Conservation (phyloP, 2,888 invertebrate species). For the Melipona beecheii region DNA sequence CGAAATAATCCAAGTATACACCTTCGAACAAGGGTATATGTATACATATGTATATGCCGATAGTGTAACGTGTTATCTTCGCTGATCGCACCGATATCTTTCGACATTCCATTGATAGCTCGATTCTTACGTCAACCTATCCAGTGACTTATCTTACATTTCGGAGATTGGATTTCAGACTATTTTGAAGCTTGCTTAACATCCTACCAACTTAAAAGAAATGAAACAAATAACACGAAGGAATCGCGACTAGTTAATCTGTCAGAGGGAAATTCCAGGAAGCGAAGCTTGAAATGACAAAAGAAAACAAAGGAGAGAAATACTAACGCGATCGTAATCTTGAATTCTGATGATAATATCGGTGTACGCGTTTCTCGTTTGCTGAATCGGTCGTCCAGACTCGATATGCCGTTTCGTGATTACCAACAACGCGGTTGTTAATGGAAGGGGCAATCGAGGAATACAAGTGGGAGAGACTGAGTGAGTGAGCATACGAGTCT, state of each 20-base stretch:
- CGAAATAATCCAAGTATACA: background rate
- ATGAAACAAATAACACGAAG: background rate
- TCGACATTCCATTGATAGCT: constrained; percentile 10
- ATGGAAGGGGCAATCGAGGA: constrained; percentile 28
- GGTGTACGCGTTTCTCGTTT: constrained; percentile 34
- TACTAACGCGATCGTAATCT: constrained; percentile 14
- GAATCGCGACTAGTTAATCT: background rate
- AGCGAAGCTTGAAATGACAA: background rate
- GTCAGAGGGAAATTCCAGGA: background rate
- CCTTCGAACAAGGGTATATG: background rate
- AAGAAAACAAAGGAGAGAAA: background rate
- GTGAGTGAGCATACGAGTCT: constrained; percentile 13
- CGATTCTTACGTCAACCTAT: background rate
- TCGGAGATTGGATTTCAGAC: constrained; percentile 15
- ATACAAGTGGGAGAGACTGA: background rate
- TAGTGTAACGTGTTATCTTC: background rate
- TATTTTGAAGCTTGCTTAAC: background rate
- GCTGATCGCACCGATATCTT: background rate
- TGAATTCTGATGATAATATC: constrained; percentile 41
- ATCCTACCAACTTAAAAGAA: background rate
- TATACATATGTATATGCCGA: background rate
- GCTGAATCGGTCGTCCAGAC: constrained; percentile 41
- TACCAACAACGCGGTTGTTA: constrained; percentile 45
- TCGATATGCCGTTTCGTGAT: constrained; percentile 45
- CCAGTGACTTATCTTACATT: background rate